These are phyloP conservation scores for Chironomus tepperi DNA, from an alignment of 1,140 invertebrate genomes.

Conservation along the genomic window DNA sequence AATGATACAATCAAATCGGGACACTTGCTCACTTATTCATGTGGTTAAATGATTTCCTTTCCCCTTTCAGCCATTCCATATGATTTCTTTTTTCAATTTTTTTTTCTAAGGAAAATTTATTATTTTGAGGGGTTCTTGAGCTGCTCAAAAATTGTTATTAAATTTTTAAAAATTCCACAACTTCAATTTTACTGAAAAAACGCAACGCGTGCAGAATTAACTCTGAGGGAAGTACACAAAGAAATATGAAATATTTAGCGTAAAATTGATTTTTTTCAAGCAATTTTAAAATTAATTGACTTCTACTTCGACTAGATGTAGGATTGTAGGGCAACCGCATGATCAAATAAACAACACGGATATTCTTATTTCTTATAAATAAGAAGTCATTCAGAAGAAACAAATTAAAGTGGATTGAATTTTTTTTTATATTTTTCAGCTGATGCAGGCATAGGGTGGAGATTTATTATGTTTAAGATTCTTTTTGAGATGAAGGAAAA, in stretches of 20 bases:
- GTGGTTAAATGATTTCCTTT: constrained; percentile 12
- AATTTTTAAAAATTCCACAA: constrained; percentile 15
- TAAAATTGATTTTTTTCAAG: constrained; percentile 3
- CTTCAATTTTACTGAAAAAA: background rate
- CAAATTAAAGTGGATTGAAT: no score
- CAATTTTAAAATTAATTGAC: constrained; percentile 14
- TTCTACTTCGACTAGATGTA: background rate
- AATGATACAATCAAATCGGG: background rate
- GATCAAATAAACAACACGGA: background rate
- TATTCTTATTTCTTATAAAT: no score
- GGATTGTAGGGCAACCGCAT: background rate
- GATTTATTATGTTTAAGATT: no score
- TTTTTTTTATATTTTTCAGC: no score
- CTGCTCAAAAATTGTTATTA: background rate
- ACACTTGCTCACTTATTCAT: constrained; percentile 12
- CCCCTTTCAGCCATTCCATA: background rate
- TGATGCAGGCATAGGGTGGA: no score
- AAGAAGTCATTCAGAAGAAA: no score
- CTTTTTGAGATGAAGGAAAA: no score
- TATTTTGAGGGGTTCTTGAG: background rate
- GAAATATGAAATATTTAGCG: background rate
- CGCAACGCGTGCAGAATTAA: constrained; percentile 5
- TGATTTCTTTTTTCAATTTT: background rate
- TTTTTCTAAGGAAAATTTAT: no score
- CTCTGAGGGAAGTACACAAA: background rate